Percentiles rank a stretch among this genome's conserved stretches.
Evolutionary conservation across 2,113 vertebrate species (phyloP).

Genomic region (Rousettus leschenaultii): DNA sequence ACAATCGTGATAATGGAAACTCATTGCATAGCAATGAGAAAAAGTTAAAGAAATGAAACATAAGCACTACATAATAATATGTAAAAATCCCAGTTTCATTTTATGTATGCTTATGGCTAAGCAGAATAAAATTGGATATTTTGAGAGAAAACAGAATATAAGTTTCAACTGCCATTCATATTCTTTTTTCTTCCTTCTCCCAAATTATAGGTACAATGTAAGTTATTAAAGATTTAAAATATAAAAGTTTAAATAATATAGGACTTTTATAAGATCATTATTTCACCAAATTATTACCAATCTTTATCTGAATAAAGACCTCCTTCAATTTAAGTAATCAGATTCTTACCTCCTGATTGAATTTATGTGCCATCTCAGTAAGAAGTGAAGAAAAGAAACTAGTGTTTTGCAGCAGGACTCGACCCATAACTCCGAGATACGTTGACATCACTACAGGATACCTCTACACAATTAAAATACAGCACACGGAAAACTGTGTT

Average conservation of each 20-base stretch:
- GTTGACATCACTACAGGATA: conserved; percentile 98
- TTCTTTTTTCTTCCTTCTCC: neutral
- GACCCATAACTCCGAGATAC: conserved; percentile 94
- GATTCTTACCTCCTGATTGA: conserved; percentile 90
- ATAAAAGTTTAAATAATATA: neutral
- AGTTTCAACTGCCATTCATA: conserved; percentile 2
- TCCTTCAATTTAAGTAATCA: neutral
- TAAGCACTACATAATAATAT: neutral
- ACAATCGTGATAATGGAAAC: neutral
- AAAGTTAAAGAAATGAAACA: conserved; percentile 18
- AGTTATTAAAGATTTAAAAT: neutral
- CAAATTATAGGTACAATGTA: neutral
- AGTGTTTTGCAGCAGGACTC: conserved; percentile 93
- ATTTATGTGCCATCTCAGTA: conserved; percentile 91
- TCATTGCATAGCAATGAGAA: neutral
- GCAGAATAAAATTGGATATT: neutral
- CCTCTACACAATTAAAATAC: conserved; percentile 82
- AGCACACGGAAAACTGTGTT: neutral
- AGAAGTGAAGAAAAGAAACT: conserved; percentile 94
- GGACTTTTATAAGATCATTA: neutral
- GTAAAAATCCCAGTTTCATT: neutral
- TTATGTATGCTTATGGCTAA: neutral
- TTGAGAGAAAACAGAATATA: neutral
- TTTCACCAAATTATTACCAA: conserved; percentile 18
- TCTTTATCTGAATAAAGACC: neutral